Evolutionary conservation across 2,797 vertebrate genomes (phyloP), one percentile per base, ranked within the genome.

Genomic region (Clarias platycephalus): DNA sequence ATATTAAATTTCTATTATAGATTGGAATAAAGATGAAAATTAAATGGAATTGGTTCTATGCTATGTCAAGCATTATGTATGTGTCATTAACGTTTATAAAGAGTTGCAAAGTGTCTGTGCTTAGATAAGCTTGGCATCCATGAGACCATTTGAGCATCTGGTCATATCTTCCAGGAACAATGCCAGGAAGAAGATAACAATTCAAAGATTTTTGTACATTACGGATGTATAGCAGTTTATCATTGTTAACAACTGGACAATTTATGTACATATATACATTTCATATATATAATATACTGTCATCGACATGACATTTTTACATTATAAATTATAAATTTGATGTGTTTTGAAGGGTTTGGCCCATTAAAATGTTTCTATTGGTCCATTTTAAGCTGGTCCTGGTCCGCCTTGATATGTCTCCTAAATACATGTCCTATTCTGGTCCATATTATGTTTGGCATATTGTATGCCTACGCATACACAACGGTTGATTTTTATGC

Each of bases 371-470:
- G 57, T 78, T 62, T 60, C 37, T 63, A n/a, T 62, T 79, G 24
- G 60, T 20, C 60, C 60, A 49, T 64, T 80, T 80, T 28, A 64
- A 49, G 15, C 37, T 49, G 77, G n/a, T 80, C 60, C 58, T 49
- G 60, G 60, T 64, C 77, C 37, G 77, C 77, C 77, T 64, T 80
- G 60, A 49, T 49, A 80, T 37, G 80, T 57, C 68, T 28, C 57
- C 53, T 58, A 26, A 82, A 60, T 71, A 57, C 68, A 40, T 76
- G 77, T 60, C 66, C 72, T 80, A 72, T 74, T 44, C 78, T 83
- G 75, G 53, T 34, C 40, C 9, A 60, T 63, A 60, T 64, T 72
- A 63, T 55, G 26, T 37, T 74, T 53, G 80, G 37, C 28, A 66
- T 67, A 24, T 57, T 40, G 49, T 28, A 64, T 31, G 40, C 60